phyloP scores from a whole-genome alignment of 2,113 vertebrate genomes.

The Henicopernis longicauda region DNA sequence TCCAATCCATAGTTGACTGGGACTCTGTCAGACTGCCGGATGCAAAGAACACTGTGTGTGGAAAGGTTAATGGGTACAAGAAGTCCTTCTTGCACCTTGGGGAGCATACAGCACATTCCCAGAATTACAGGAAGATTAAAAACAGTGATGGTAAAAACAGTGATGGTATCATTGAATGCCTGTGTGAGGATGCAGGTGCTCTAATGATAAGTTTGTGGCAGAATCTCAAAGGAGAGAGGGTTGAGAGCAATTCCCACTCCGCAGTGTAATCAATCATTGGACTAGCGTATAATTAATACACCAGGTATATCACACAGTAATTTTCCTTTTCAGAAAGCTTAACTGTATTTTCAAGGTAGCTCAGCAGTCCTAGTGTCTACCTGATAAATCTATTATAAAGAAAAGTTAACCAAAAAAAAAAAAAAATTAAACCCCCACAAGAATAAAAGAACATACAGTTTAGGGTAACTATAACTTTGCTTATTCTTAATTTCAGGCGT shows the following conservation, averaged over 20 bases:
- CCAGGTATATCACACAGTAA: conserved; percentile 30
- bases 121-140: conserved; percentile 67
- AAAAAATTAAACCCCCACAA: accelerated
- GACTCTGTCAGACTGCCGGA: neutral
- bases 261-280: conserved; percentile 73
- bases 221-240: conserved; percentile 38
- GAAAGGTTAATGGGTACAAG: conserved; percentile 50
- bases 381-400: neutral
- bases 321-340: conserved; percentile 49
- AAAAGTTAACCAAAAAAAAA: neutral
- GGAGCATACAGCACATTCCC: conserved; percentile 41
- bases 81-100: conserved; percentile 63
- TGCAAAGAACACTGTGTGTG: neutral
- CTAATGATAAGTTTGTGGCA: conserved; percentile 45
- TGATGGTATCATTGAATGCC: conserved; percentile 59
- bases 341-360: conserved; percentile 11
- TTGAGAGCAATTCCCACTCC: conserved; percentile 61
- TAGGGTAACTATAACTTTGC: neutral
- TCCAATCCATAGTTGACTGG: neutral
- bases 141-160: conserved; percentile 61
- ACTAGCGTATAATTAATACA: conserved; percentile 62
- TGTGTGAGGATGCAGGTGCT: conserved; percentile 67
- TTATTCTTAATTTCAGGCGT: neutral
- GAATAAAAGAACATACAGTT: neutral
- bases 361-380: neutral